Percentiles rank a stretch among this genome's conserved stretches.
Evolutionary conservation across 1,140 invertebrate genomes (phyloP).

Genomic region (Colletes latitarsis): DNA sequence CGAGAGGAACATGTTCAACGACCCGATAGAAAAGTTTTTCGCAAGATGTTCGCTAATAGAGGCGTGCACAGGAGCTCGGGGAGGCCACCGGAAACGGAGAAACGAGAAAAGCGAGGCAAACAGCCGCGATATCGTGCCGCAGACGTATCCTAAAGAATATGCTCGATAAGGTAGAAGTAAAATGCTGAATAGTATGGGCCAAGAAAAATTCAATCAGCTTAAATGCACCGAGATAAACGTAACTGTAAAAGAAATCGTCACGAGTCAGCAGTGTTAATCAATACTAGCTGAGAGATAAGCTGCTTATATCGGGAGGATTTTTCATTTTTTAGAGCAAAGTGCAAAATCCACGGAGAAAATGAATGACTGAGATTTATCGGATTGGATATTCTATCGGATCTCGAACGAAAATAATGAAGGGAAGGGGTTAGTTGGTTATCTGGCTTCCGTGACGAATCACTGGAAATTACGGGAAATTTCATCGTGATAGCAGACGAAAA

Average conservation of each 20-base stretch:
- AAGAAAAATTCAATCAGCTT: constrained; percentile 43
- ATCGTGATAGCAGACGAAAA: too few species aligned
- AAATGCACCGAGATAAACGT: constrained; percentile 33
- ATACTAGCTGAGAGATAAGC: constrained; percentile 32
- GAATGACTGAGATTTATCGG: background rate
- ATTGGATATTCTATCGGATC: too few species aligned
- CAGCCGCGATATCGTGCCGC: constrained; percentile 1
- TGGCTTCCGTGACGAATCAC: too few species aligned
- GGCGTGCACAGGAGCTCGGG: background rate
- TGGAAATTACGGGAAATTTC: too few species aligned
- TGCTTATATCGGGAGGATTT: constrained; percentile 6
- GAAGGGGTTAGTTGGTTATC: too few species aligned
- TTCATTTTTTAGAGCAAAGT: background rate
- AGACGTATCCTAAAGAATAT: background rate
- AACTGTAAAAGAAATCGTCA: constrained; percentile 29
- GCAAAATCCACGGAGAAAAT: background rate
- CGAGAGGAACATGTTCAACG: background rate
- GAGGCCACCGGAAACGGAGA: background rate
- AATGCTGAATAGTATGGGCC: background rate
- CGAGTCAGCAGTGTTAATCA: constrained; percentile 35
- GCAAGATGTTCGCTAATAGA: constrained; percentile 23
- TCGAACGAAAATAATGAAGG: too few species aligned
- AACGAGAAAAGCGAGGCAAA: background rate
- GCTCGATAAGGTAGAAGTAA: constrained; percentile 26
- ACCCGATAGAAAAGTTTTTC: constrained; percentile 10